phyloP scores from a whole-genome alignment of 2,888 invertebrate species.

The Smittia aterrima region DNA sequence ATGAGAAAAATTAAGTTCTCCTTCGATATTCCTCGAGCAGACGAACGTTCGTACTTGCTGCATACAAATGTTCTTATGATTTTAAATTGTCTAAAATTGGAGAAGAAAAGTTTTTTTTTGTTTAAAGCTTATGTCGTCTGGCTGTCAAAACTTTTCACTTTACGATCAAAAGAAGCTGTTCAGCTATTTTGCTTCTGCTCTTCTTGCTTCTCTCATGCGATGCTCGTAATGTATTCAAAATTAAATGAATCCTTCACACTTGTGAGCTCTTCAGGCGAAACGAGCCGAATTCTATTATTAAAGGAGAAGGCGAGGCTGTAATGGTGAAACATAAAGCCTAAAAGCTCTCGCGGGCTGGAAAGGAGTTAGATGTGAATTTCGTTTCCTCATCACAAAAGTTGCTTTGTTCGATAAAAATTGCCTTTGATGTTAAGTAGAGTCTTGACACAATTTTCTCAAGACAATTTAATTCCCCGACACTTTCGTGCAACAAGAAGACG shows the following conservation, averaged over 20 bases:
- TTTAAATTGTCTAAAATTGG: neutral
- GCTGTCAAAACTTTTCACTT: neutral
- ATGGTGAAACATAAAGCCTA: too few species aligned
- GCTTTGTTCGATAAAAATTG: too few species aligned
- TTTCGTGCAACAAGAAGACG: neutral
- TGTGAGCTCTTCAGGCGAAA: too few species aligned
- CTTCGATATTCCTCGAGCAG: neutral
- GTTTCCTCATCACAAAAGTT: too few species aligned
- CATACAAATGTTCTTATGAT: constrained; percentile 29
- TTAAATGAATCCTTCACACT: neutral
- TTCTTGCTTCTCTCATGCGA: neutral
- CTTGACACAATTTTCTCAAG: too few species aligned
- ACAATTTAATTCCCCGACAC: neutral
- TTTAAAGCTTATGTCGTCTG: neutral
- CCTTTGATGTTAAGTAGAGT: too few species aligned
- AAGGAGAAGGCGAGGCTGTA: too few species aligned
- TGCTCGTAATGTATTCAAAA: neutral
- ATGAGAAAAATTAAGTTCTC: neutral
- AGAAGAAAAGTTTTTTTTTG: constrained; percentile 2
- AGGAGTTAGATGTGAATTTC: too few species aligned
- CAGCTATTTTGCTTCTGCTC: neutral
- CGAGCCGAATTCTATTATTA: too few species aligned
- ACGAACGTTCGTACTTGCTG: neutral
- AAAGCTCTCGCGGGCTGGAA: too few species aligned
- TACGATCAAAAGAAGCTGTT: neutral